Conservation (phyloP, 2,888 invertebrate species). For the Nemotelus nigrinus region DNA sequence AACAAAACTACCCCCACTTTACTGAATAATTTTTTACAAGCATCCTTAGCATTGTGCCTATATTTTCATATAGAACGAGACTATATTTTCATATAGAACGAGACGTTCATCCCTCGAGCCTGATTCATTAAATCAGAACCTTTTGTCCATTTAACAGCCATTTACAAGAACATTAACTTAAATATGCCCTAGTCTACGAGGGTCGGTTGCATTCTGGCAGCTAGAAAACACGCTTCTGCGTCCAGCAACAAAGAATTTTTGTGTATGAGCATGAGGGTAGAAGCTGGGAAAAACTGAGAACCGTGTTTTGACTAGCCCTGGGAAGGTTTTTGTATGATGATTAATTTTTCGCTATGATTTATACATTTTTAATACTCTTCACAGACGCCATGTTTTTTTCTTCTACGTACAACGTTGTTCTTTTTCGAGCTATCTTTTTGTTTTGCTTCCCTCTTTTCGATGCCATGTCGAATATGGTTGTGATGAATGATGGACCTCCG, state of each 20-base stretch:
- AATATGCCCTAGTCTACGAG: not conserved
- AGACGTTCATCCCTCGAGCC: slow-evolving; percentile 1
- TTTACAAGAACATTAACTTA: slow-evolving; percentile 38
- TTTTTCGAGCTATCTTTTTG: not conserved
- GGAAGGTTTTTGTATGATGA: slow-evolving; percentile 16
- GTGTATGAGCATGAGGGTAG: no score
- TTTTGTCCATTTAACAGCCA: slow-evolving; percentile 30
- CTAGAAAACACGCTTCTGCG: not conserved
- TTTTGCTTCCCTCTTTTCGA: not conserved
- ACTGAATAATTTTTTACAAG: no score
- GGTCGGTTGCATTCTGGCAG: not conserved
- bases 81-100: no score
- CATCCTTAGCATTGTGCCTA: no score
- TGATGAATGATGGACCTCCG: no score
- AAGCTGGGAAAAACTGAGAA: not conserved
- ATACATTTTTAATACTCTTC: slow-evolving; percentile 41
- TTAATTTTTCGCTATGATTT: slow-evolving; percentile 41
- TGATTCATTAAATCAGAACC: slow-evolving; percentile 36
- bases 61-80: no score
- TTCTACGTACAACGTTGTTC: not conserved
- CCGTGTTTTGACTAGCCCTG: not conserved
- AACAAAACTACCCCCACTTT: no score
- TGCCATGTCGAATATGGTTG: not conserved
- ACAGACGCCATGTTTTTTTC: not conserved
- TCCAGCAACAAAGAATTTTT: no score